Percentiles rank a stretch among this genome's conserved stretches.
Evolutionary conservation across 2,113 vertebrate species (phyloP).

Genomic region (Hippopotamus amphibius): DNA sequence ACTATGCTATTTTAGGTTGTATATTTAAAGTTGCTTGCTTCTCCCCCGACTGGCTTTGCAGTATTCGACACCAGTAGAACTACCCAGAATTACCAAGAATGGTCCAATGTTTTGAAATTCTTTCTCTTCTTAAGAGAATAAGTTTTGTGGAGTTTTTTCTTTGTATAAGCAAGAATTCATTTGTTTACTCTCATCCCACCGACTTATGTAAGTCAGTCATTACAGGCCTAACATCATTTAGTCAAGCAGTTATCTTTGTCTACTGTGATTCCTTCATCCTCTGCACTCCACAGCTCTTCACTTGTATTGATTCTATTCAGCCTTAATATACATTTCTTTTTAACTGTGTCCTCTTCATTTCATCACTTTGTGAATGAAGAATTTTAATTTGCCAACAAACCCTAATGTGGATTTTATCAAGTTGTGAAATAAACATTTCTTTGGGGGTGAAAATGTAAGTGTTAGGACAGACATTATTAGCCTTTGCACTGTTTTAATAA

Average conservation of each 20-base stretch:
- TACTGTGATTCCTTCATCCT: not conserved
- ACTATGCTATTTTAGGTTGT: not conserved
- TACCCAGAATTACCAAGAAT: not conserved
- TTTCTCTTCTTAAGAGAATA: not conserved
- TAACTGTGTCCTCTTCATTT: not conserved
- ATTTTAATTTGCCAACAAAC: conserved; percentile 45
- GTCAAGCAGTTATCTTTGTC: not conserved
- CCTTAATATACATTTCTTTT: conserved; percentile 42
- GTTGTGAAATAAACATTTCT: conserved; percentile 1
- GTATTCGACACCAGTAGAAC: not conserved
- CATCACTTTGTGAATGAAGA: conserved; percentile 24
- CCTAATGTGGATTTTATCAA: not conserved
- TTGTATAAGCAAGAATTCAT: not conserved
- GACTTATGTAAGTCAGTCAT: not conserved
- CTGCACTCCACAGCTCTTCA: not conserved
- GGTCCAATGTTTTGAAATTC: not conserved
- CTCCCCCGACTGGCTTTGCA: not conserved
- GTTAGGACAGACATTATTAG: not conserved
- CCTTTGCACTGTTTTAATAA: not conserved
- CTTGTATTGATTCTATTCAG: not conserved
- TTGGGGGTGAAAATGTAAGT: conserved; percentile 13
- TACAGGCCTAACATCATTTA: not conserved
- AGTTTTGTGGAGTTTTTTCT: not conserved
- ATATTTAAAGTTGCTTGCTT: not conserved
- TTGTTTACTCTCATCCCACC: not conserved